Percentiles rank a stretch among this genome's conserved stretches.
Conservation (phyloP, 2,113 vertebrate genomes). For the Phaethon lepturus region DNA sequence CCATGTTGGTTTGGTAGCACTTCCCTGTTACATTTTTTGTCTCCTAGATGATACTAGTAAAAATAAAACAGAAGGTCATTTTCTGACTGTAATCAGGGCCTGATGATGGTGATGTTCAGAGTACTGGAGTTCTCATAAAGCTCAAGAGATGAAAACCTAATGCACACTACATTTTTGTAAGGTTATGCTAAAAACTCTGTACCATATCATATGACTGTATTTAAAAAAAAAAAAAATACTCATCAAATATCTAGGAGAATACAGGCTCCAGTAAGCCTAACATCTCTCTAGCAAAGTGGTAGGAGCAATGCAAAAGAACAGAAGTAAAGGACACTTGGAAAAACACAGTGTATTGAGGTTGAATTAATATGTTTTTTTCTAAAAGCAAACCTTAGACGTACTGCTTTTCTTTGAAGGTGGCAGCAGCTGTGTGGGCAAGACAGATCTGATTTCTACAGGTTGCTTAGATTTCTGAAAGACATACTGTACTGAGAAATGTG, state of each 20-base stretch:
- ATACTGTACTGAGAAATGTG: not conserved
- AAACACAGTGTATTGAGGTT: not conserved
- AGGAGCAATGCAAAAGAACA: not conserved
- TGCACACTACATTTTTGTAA: not conserved
- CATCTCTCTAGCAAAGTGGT: not conserved
- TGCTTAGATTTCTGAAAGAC: not conserved
- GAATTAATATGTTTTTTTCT: not conserved
- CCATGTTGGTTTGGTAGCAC: not conserved
- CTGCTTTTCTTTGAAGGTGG: slow-evolving; percentile 15
- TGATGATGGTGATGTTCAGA: not conserved
- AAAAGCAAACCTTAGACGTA: not conserved
- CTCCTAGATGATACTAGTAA: not conserved
- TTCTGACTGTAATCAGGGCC: not conserved
- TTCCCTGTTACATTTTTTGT: not conserved
- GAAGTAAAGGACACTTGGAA: not conserved
- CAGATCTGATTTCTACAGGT: not conserved
- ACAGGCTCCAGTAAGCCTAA: not conserved
- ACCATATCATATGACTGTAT: not conserved
- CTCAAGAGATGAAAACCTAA: not conserved
- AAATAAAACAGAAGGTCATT: not conserved
- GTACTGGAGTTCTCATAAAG: not conserved
- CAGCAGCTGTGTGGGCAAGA: slow-evolving; percentile 52
- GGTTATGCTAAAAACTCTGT: not conserved
- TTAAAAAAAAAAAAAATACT: not conserved
- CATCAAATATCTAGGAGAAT: not conserved